phyloP scores from a whole-genome alignment of 2,113 vertebrate genomes.

The Centropristis striata region DNA sequence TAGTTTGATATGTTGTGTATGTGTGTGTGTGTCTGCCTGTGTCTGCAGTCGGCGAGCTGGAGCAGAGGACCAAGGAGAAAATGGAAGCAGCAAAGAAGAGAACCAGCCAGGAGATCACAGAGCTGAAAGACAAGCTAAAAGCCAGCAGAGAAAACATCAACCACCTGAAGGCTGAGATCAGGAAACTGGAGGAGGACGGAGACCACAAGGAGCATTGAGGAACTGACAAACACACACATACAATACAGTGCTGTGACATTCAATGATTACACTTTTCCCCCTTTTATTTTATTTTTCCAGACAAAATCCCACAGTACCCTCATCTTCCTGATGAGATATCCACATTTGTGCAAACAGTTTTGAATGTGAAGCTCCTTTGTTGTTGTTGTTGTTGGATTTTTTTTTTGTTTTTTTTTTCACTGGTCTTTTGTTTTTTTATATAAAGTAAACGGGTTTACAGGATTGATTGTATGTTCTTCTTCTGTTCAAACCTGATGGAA shows the following conservation, averaged over 20 bases:
- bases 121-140: slow-evolving; percentile 97
- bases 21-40: background rate
- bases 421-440: slow-evolving; percentile 17
- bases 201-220: slow-evolving; percentile 96
- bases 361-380: slow-evolving; percentile 3
- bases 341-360: background rate
- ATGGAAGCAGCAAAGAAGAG: slow-evolving; percentile 96
- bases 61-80: slow-evolving; percentile 96
- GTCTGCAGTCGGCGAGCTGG: slow-evolving; percentile 92
- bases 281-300: background rate
- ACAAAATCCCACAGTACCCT: background rate
- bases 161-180: slow-evolving; percentile 96
- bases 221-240: background rate
- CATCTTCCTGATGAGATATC: background rate
- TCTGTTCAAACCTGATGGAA: background rate
- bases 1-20: background rate
- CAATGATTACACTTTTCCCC: background rate
- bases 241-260: background rate
- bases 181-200: slow-evolving; percentile 95
- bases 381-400: background rate
- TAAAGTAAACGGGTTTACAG: slow-evolving; percentile 24
- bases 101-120: slow-evolving; percentile 97
- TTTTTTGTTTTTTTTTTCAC: slow-evolving; percentile 37
- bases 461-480: background rate
- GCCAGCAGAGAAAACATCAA: slow-evolving; percentile 98